Evolutionary conservation across 2,888 invertebrate genomes (phyloP), one percentile per base, ranked within the genome.

Genomic region (Synergus laeviventris): DNA sequence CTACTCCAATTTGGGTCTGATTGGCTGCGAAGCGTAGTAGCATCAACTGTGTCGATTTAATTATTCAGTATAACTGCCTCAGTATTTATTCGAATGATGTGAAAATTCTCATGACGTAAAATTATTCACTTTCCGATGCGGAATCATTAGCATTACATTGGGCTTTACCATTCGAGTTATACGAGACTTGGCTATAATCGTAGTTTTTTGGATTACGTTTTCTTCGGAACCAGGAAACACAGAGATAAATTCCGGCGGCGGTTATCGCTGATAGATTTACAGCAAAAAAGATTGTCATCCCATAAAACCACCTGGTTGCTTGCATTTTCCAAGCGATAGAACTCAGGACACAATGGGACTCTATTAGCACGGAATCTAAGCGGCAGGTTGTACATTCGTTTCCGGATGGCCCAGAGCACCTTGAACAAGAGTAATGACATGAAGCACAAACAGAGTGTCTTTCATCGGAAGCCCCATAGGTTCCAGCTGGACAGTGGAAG

Each of bases 341-440:
- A 45, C 82, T 85, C 21, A 85, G 80, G 60, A 89, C 78, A 78
- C 90, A 89, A 9, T 80, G 83, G 2, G 78, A 78, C 60, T 82
- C 75, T 2, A 82, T 76, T 4, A 94, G 90, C 81, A 91, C 90
- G 8, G 95, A 94, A 87, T 96, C 96, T 8, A 92, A 92, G 86
- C 93, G 93, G 89, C 96, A 96, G 7, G 93, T 91, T 60, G 92
- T 90, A 89, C 96, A 96, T 85, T 96, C 94, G 86, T 93, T 93
- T 89, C 94, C 94, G 83, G 93, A 92, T 9, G 95, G 94, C 12
- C 96, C 96, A 9, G 91, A 90, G 87, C 96, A 96, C 12, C 92
- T 92, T 77, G 92, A 92, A 88, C 96, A 96, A n/a, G 94, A 93
- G 89, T 96, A 96, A 91, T 96, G 96, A 88, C 96, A 96, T 42